Conservation (phyloP, 1,140 invertebrate genomes). For the Caenorhabditis latens region DNA sequence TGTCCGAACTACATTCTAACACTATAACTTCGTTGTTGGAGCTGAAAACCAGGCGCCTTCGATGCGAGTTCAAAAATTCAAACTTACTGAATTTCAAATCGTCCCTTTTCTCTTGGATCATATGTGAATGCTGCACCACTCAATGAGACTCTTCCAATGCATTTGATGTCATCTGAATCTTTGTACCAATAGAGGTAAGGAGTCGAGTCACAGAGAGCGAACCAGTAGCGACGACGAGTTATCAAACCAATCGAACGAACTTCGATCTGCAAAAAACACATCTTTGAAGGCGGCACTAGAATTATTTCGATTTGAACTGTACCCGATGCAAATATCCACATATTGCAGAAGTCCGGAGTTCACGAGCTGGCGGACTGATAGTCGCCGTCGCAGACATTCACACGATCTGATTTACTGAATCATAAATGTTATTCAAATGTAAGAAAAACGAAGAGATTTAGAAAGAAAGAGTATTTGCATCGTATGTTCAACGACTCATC, state of each 20-base stretch:
- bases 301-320: neutral
- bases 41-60: constrained; percentile 11
- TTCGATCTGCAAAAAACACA: constrained; percentile 58
- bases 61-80: neutral
- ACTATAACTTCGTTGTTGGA: constrained; percentile 48
- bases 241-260: constrained; percentile 61
- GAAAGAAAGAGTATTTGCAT: constrained; percentile 34
- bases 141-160: constrained; percentile 60
- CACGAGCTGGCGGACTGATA: constrained; percentile 50
- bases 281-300: neutral
- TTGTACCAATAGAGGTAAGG: constrained; percentile 69
- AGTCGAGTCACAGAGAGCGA: constrained; percentile 67
- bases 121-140: constrained; percentile 67
- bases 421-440: neutral
- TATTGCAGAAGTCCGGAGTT: constrained; percentile 27
- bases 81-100: constrained; percentile 68
- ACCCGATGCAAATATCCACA: constrained; percentile 47
- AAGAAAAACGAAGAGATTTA: neutral
- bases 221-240: constrained; percentile 64
- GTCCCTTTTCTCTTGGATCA: constrained; percentile 65
- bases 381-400: constrained; percentile 39
- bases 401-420: neutral
- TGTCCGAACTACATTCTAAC: constrained; percentile 50
- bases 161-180: constrained; percentile 64
- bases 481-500: constrained; percentile 52